These are phyloP conservation scores for Gracilinanus agilis DNA, from an alignment of 2,113 vertebrate genomes.

Conservation along the genomic window DNA sequence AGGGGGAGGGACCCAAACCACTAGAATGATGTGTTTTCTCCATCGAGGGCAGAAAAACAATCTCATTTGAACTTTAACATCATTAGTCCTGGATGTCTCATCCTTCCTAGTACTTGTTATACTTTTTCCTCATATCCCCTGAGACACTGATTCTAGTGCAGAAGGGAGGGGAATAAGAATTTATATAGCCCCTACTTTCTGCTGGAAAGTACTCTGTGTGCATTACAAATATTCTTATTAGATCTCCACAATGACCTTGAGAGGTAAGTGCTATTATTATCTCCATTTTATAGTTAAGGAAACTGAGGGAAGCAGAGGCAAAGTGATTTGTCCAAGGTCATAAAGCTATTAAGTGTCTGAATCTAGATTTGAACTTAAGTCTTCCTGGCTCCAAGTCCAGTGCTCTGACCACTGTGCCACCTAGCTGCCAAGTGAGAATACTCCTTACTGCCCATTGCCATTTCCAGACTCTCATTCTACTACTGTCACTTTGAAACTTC, in stretches of 20 bases:
- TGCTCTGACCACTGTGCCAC: neutral
- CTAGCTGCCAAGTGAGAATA: neutral
- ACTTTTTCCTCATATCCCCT: neutral
- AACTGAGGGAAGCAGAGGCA: neutral
- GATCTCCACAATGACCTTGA: neutral
- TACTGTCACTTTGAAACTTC: neutral
- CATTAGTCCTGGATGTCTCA: neutral
- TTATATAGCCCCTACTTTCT: neutral
- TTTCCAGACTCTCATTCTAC: neutral
- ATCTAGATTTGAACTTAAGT: neutral
- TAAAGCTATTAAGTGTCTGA: neutral
- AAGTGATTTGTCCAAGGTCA: neutral
- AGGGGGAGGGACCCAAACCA: neutral
- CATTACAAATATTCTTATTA: neutral
- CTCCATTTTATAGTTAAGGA: neutral
- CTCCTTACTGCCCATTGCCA: neutral
- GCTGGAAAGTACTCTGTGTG: neutral
- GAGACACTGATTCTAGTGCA: neutral
- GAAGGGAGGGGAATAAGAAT: neutral
- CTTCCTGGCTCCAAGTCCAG: neutral
- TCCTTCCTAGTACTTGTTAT: neutral
- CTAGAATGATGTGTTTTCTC: neutral
- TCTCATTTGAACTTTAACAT: neutral
- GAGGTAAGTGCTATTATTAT: neutral
- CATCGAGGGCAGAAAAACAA: neutral